Conservation (phyloP, 2,888 invertebrate species). For the Suillia variegata region DNA sequence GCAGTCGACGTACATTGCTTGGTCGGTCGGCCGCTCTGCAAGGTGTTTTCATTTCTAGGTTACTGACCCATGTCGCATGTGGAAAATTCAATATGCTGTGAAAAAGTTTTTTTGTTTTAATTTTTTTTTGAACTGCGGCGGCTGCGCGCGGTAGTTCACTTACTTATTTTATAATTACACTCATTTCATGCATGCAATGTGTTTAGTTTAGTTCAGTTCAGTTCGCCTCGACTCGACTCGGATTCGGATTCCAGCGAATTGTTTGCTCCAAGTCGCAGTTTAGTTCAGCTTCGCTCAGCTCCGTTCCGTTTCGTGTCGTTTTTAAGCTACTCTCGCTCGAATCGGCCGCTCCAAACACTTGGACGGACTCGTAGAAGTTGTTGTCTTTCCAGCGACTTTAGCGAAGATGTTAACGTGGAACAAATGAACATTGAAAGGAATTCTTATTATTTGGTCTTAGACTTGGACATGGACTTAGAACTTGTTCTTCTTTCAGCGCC, state of each 20-base stretch:
- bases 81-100: slow-evolving; percentile 52
- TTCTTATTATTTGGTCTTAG: no score
- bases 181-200: slow-evolving; percentile 51
- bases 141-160: not conserved
- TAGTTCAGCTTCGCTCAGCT: not conserved
- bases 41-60: slow-evolving; percentile 51
- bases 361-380: no score
- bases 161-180: slow-evolving; percentile 46
- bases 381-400: slow-evolving; percentile 28
- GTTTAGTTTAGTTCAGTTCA: no score
- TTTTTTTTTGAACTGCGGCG: no score
- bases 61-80: slow-evolving; percentile 52
- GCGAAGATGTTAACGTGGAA: slow-evolving; percentile 39
- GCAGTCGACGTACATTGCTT: no score
- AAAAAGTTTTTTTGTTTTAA: slow-evolving; percentile 25
- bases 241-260: slow-evolving; percentile 45
- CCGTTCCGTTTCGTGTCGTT: not conserved
- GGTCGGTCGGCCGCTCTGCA: slow-evolving; percentile 26
- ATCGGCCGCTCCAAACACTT: no score
- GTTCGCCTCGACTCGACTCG: no score
- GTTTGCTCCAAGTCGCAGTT: not conserved
- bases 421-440: slow-evolving; percentile 30
- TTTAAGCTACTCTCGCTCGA: no score
- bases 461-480: no score
- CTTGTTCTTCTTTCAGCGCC: no score